Conservation (phyloP, 1,140 invertebrate species). For the Trachymyrmex septentrionalis region DNA sequence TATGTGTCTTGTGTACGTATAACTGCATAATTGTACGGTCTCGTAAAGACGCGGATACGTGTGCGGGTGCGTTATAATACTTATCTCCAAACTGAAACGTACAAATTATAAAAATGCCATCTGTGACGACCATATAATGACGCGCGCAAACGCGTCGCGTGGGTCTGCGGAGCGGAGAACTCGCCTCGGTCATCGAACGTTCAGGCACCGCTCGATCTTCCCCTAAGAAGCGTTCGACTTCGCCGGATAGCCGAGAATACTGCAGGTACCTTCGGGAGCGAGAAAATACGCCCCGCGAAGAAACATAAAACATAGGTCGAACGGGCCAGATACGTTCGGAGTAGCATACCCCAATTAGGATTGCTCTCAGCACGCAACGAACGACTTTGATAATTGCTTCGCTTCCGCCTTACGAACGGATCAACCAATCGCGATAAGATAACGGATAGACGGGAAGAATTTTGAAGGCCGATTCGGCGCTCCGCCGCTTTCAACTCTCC, state of each 20-base stretch:
- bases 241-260: constrained; percentile 64
- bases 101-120: constrained; percentile 80
- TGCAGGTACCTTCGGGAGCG: constrained; percentile 54
- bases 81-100: constrained; percentile 72
- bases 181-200: constrained; percentile 25
- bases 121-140: constrained; percentile 65
- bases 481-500: not conserved
- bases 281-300: not conserved
- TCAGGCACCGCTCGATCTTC: constrained; percentile 42
- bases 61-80: constrained; percentile 72
- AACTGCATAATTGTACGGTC: constrained; percentile 51
- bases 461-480: constrained; percentile 11
- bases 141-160: constrained; percentile 50
- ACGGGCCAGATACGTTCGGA: constrained; percentile 3
- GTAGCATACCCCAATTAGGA: not conserved
- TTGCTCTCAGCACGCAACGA: constrained; percentile 40
- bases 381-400: constrained; percentile 65
- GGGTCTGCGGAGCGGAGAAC: constrained; percentile 32
- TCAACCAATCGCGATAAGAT: constrained; percentile 4
- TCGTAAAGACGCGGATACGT: constrained; percentile 42
- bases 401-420: constrained; percentile 56
- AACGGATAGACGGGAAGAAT: not conserved
- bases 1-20: not conserved
- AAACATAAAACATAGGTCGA: constrained; percentile 49
- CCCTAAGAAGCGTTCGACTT: constrained; percentile 44